Evolutionary conservation across 2,888 invertebrate species (phyloP).

Genomic region (Erebia aethiops): DNA sequence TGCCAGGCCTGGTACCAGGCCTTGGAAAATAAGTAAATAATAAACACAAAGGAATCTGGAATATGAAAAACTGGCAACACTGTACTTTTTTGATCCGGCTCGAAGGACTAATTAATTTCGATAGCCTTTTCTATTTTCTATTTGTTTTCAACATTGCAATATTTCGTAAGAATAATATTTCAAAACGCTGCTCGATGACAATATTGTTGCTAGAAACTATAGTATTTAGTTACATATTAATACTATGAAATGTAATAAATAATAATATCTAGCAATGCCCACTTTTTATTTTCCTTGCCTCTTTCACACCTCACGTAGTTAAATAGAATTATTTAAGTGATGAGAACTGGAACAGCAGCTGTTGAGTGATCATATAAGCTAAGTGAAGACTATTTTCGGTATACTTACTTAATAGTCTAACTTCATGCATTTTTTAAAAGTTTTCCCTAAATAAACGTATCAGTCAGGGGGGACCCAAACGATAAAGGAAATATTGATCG

Average conservation of each 20-base stretch:
- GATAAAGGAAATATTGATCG: too few species aligned
- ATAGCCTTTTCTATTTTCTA: not conserved
- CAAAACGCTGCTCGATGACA: conserved; percentile 14
- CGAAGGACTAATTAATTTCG: not conserved
- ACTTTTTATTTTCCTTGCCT: not conserved
- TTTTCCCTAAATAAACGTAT: too few species aligned
- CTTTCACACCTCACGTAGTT: not conserved
- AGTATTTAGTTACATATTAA: not conserved
- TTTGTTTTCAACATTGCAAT: not conserved
- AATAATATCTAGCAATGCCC: not conserved
- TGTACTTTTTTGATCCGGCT: not conserved
- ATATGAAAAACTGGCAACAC: not conserved
- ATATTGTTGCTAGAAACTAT: conserved; percentile 4
- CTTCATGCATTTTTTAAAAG: too few species aligned
- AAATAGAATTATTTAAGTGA: not conserved
- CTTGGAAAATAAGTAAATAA: conserved; percentile 60
- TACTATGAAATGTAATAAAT: not conserved
- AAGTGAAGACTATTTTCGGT: too few species aligned
- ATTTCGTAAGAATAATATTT: not conserved
- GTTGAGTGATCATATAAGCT: too few species aligned
- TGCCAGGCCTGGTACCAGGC: conserved; percentile 90
- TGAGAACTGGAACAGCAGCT: too few species aligned
- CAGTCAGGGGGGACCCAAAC: too few species aligned
- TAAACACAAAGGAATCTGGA: not conserved
- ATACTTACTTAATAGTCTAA: too few species aligned